These are phyloP conservation scores for Mesopsocus fuscifrons DNA, from an alignment of 2,888 invertebrate species.

Conservation along the genomic window DNA sequence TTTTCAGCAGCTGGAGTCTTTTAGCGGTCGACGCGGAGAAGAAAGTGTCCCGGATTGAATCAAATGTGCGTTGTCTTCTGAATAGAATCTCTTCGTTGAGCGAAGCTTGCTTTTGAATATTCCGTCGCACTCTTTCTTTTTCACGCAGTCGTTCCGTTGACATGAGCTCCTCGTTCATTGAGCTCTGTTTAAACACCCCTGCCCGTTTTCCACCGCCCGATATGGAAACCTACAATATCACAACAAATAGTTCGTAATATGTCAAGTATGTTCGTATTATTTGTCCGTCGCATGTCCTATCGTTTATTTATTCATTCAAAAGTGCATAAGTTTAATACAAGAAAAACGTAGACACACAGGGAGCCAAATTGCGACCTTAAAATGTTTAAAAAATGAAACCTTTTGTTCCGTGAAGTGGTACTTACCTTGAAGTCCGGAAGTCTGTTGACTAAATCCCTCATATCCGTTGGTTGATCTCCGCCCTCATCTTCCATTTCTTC, in stretches of 20 bases:
- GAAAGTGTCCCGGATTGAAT: slow-evolving; percentile 50
- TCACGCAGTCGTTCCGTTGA: slow-evolving; percentile 67
- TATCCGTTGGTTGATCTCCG: slow-evolving; percentile 45
- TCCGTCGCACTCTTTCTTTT: slow-evolving; percentile 60
- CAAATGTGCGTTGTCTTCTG: slow-evolving; percentile 38
- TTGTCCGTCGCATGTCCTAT: too few relatives aligned
- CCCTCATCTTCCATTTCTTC: slow-evolving; percentile 30
- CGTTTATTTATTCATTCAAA: too few relatives aligned
- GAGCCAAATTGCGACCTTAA: too few relatives aligned
- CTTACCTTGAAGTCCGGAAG: slow-evolving; percentile 38
- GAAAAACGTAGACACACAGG: too few relatives aligned
- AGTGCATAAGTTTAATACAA: too few relatives aligned
- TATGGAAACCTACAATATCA: slow-evolving; percentile 10
- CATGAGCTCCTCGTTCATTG: slow-evolving; percentile 77
- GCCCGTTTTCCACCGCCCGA: slow-evolving; percentile 19
- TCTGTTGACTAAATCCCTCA: slow-evolving; percentile 42
- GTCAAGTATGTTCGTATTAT: too few relatives aligned
- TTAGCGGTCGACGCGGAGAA: slow-evolving; percentile 55
- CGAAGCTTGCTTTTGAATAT: slow-evolving; percentile 78
- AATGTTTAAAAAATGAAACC: too few relatives aligned
- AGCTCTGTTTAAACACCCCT: slow-evolving; percentile 60
- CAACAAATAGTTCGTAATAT: neutral
- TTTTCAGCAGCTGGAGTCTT: slow-evolving; percentile 56
- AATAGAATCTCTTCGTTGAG: slow-evolving; percentile 72
- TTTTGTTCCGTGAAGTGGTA: too few relatives aligned